Percentiles rank a stretch among this genome's conserved stretches.
Evolutionary conservation across 2,113 vertebrate genomes (phyloP).

Genomic region (Grus americana): DNA sequence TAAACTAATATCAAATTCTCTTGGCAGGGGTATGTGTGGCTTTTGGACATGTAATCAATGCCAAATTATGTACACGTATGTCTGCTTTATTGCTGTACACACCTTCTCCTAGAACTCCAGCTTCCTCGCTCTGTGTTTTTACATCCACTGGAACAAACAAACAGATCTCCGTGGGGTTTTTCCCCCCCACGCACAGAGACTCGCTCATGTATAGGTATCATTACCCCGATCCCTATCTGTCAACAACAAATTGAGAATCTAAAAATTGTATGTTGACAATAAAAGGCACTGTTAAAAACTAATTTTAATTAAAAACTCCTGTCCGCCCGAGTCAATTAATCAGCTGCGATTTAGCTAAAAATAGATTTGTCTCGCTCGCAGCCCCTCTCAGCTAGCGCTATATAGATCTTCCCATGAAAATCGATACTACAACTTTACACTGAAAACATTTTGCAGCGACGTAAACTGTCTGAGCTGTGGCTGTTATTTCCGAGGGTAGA

Average conservation of each 20-base stretch:
- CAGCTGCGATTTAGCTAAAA: slow-evolving; percentile 60
- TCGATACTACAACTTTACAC: slow-evolving; percentile 70
- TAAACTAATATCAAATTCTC: not conserved
- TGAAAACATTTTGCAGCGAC: slow-evolving; percentile 39
- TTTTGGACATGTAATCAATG: not conserved
- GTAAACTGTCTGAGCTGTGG: not conserved
- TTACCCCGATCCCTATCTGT: not conserved
- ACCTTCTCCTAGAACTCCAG: not conserved
- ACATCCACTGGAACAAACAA: not conserved
- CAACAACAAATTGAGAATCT: not conserved
- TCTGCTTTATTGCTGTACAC: not conserved
- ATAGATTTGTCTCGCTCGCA: slow-evolving; percentile 62
- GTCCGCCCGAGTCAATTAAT: slow-evolving; percentile 44
- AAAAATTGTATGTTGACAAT: not conserved
- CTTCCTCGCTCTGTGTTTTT: not conserved
- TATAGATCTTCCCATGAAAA: slow-evolving; percentile 58
- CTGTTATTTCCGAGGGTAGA: not conserved
- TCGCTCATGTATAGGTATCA: not conserved
- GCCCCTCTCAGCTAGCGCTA: slow-evolving; percentile 45
- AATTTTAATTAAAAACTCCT: slow-evolving; percentile 63
- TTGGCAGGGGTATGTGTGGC: not conserved
- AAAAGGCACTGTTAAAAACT: slow-evolving; percentile 35
- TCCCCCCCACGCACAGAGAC: not conserved
- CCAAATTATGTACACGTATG: not conserved
- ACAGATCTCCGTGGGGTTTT: not conserved